These are phyloP conservation scores for Catharus fuscescens DNA, from an alignment of 2,113 vertebrate genomes.

Conservation along the genomic window DNA sequence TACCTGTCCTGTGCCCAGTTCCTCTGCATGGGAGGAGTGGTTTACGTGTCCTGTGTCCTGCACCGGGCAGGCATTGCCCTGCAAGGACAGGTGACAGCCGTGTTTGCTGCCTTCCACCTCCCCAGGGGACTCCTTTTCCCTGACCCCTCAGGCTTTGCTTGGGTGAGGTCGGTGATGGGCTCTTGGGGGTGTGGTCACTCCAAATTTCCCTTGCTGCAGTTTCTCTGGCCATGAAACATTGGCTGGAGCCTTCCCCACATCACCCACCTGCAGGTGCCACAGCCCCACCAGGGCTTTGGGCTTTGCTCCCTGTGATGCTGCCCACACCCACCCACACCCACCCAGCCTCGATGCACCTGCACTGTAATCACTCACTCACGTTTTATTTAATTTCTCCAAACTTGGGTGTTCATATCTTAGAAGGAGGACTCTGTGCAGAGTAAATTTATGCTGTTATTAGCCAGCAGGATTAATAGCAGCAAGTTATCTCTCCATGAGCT, in stretches of 20 bases:
- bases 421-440: not conserved
- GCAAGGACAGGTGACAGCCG: rapidly evolving
- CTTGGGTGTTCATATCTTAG: not conserved
- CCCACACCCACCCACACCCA: not conserved
- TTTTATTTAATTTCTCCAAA: not conserved
- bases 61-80: rapidly evolving
- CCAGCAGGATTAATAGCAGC: not conserved
- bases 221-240: rapidly evolving
- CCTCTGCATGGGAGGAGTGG: not conserved
- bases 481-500: not conserved
- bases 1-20: not conserved
- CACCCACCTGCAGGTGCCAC: rapidly evolving
- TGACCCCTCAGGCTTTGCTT: rapidly evolving
- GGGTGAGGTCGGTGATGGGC: not conserved
- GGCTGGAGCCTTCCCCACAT: not conserved
- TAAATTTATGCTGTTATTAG: not conserved
- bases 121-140: rapidly evolving
- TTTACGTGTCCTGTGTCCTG: not conserved
- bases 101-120: not conserved
- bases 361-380: not conserved
- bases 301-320: not conserved
- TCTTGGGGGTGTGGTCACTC: rapidly evolving
- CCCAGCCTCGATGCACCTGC: not conserved
- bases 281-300: rapidly evolving
- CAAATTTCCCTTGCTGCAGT: rapidly evolving